Base-by-base conservation (phyloP, 1,140 invertebrate species). In the Centruroides vittatus region DNA sequence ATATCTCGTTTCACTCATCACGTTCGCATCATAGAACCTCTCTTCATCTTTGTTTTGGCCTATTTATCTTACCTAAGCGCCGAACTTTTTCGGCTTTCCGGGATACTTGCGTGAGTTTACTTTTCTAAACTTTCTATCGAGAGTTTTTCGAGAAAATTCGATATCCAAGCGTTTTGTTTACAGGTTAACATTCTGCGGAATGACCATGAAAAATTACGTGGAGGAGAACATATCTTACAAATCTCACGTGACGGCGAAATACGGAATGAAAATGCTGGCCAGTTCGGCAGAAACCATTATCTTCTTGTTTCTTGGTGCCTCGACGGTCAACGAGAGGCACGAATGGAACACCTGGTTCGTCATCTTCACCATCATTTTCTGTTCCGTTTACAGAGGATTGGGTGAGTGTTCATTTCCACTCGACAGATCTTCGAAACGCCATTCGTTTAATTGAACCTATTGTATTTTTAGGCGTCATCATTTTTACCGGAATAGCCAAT, bases 171-270 rank as follows among this genome's bases (percentile, higher is more conserved):
- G 34, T 49, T 13, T 23, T 35, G 59, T 69, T 62, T 57, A 23
- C 78, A 94, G 90, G 55, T 93, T 98, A 63, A 98, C 95, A 55
- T 96, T 94, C 70, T 99, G 95, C 75, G 96, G 96, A 50, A 93
- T 99, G 61, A 92, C 93, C 3, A 98, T 98, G 89, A 95, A 97
- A 74, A 98, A 98, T 73, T 99, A 98, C 74, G 93, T 98, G 10
- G 93, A 97, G 75, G 86, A 85, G 11, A 99, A 99, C 77, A 91
- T 99, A 68, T 95, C 93, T 8, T 86, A 92, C 76, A 98, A 98
- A 74, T 98, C 95, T 0, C 91, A 96, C 70, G 97, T 93, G 5
- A 97, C 93, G 5, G 87, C 98, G 54, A 98, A 96, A 73, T 98
- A 98, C 73, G 89, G 93, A 54, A 92, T 97, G 84, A 99, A 99